phyloP scores from a whole-genome alignment of 1,140 invertebrate species.

The Limonius californicus region DNA sequence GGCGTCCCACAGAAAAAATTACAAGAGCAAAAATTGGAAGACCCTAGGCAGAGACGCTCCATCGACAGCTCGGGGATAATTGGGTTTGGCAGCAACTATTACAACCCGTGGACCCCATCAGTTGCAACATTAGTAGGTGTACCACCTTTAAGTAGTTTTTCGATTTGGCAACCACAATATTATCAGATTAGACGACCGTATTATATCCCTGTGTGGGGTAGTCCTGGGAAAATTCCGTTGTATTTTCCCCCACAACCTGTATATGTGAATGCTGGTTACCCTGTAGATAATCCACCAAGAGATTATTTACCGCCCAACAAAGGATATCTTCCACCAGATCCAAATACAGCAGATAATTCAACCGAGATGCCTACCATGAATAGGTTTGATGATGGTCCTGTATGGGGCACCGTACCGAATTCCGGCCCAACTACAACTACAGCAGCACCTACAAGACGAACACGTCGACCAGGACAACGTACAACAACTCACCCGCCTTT shows the following conservation, averaged over 20 bases:
- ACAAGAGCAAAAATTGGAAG: too few relatives aligned
- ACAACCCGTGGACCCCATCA: slow-evolving; percentile 2
- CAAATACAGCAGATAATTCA: background rate
- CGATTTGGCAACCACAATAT: slow-evolving; percentile 32
- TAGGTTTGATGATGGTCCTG: slow-evolving; percentile 22
- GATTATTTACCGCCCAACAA: slow-evolving; percentile 31
- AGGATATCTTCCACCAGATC: background rate
- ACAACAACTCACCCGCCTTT: slow-evolving; percentile 39
- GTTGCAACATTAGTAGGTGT: background rate
- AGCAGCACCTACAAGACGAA: slow-evolving; percentile 28
- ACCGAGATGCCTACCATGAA: background rate
- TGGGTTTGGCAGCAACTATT: background rate
- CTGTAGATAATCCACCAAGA: slow-evolving; percentile 29
- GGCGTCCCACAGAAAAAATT: too few relatives aligned
- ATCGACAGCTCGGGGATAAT: background rate
- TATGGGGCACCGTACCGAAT: slow-evolving; percentile 29
- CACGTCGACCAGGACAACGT: slow-evolving; percentile 16
- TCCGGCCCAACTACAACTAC: background rate
- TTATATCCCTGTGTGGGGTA: slow-evolving; percentile 41
- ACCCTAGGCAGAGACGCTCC: background rate
- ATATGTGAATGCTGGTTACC: slow-evolving; percentile 29
- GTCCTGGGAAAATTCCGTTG: slow-evolving; percentile 32
- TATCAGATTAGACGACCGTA: slow-evolving; percentile 38
- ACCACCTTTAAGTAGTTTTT: background rate
- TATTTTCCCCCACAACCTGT: slow-evolving; percentile 42